These are phyloP conservation scores for Berghia stephanieae DNA, from an alignment of 1,140 invertebrate species.

Conservation along the genomic window DNA sequence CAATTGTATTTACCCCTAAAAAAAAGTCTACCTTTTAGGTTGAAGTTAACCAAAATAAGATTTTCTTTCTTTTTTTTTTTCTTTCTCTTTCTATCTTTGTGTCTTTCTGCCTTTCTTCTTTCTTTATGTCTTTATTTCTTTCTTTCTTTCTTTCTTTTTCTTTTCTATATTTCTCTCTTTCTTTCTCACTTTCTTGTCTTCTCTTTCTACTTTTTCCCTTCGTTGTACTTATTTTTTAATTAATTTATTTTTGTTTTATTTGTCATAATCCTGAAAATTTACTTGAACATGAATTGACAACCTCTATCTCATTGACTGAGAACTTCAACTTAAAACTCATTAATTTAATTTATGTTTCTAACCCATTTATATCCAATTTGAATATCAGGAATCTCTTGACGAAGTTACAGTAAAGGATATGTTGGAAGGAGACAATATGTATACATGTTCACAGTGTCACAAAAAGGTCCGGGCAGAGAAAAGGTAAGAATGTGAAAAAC, in stretches of 20 bases:
- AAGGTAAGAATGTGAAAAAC: constrained; percentile 71
- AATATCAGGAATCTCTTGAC: constrained; percentile 86
- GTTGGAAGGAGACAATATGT: constrained; percentile 96
- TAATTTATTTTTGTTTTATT: constrained; percentile 1
- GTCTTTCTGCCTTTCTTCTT: neutral
- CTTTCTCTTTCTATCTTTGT: neutral
- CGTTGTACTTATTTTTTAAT: neutral
- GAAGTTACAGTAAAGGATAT: constrained; percentile 97
- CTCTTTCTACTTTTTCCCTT: neutral
- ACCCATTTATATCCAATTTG: constrained; percentile 2
- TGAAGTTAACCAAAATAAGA: neutral
- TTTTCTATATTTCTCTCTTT: no score
- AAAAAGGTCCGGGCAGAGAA: constrained; percentile 95
- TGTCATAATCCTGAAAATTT: no score
- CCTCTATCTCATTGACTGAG: no score
- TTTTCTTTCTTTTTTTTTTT: neutral
- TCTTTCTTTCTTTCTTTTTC: neutral
- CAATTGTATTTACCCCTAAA: no score
- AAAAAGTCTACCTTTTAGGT: no score
- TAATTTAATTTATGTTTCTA: neutral
- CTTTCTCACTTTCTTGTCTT: neutral
- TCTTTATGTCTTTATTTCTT: neutral
- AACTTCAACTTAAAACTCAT: no score
- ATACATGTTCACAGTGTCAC: constrained; percentile 93
- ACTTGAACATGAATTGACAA: no score